Evolutionary conservation across 2,113 vertebrate genomes (phyloP).

Genomic region (Scalopus aquaticus): DNA sequence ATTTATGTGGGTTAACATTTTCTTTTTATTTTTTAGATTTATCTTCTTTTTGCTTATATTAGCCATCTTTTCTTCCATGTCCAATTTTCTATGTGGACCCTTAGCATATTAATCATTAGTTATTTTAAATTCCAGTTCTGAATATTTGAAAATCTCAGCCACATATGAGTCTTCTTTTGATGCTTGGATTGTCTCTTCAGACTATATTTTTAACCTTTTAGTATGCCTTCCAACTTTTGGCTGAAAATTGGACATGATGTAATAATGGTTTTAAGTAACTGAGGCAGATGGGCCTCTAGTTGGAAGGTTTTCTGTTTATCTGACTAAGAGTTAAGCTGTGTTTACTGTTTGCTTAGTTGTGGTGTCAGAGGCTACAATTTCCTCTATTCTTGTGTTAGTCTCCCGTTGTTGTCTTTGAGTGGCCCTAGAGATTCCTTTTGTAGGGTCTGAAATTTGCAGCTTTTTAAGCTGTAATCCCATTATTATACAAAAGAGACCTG

Average conservation of each 20-base stretch:
- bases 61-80: neutral
- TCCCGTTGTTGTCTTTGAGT: neutral
- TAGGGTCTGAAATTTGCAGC: neutral
- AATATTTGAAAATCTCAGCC: neutral
- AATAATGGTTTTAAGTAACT: neutral
- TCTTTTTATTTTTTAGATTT: neutral
- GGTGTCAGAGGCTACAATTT: neutral
- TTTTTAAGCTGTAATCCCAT: neutral
- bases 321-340: neutral
- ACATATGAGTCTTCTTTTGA: neutral
- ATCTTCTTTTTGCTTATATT: neutral
- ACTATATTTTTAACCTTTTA: neutral
- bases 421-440: neutral
- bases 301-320: neutral
- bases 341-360: neutral
- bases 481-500: neutral
- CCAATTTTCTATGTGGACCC: neutral
- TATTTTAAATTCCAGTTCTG: conserved; percentile 4
- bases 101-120: neutral
- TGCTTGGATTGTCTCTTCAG: neutral
- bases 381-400: neutral
- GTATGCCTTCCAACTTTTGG: neutral
- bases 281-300: neutral
- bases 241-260: neutral
- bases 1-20: neutral